A percentile compares a stretch with the other conserved stretches of the same genome.
Evolutionary conservation across 1,140 invertebrate genomes (phyloP).

Genomic region (Lutraria rhynchaena): DNA sequence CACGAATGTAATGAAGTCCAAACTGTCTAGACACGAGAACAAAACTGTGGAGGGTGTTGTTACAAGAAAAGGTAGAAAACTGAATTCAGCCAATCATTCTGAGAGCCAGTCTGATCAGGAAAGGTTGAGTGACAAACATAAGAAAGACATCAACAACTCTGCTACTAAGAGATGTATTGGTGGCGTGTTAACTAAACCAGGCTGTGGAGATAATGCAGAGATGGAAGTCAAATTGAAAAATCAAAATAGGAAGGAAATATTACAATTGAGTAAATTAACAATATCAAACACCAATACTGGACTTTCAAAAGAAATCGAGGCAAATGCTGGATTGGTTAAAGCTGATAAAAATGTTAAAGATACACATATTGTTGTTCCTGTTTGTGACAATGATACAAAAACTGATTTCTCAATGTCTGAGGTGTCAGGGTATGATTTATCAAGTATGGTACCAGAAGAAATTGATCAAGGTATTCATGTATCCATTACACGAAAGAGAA

Average conservation of each 20-base stretch:
- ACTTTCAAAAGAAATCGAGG: not conserved
- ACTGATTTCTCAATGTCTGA: not conserved
- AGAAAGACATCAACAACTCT: not conserved
- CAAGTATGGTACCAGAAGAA: not conserved
- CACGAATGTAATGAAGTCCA: too few species aligned
- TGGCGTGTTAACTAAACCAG: not conserved
- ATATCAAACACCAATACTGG: too few species aligned
- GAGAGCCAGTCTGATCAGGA: too few species aligned
- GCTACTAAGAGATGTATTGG: not conserved
- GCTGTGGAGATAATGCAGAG: not conserved
- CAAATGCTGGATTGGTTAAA: not conserved
- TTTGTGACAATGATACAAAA: not conserved
- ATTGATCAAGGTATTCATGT: not conserved
- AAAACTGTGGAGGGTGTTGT: too few species aligned
- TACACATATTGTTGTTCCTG: too few species aligned
- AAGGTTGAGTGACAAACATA: too few species aligned
- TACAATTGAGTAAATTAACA: too few species aligned
- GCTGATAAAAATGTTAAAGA: not conserved
- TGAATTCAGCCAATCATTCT: too few species aligned
- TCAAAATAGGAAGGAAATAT: too few species aligned
- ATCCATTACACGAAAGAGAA: not conserved
- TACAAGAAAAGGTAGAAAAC: too few species aligned
- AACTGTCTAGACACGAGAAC: too few species aligned
- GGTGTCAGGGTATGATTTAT: not conserved
- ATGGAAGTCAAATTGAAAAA: not conserved